Conservation (phyloP, 2,113 vertebrate genomes). For the Tupaia chinensis region DNA sequence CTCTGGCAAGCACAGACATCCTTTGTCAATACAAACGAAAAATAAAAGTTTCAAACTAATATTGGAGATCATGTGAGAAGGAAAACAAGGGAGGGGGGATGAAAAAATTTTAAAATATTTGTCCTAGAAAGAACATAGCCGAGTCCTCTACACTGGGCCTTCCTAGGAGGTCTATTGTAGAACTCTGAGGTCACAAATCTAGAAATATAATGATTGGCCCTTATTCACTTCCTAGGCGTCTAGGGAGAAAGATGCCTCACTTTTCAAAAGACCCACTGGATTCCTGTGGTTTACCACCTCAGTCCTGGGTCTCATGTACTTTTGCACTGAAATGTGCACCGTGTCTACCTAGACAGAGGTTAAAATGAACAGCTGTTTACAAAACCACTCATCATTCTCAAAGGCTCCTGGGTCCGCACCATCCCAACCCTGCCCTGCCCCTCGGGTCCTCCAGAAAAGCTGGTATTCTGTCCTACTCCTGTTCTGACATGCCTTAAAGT, state of each 20-base stretch:
- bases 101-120: neutral
- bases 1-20: too few species aligned
- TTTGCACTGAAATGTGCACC: neutral
- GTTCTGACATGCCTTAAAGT: neutral
- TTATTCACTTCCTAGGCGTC: neutral
- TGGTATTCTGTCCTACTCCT: neutral
- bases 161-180: neutral
- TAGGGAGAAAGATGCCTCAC: neutral
- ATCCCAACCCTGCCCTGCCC: too few species aligned
- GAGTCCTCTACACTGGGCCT: accelerated
- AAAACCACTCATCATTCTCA: neutral
- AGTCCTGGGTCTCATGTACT: neutral
- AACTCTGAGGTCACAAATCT: neutral
- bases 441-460: neutral
- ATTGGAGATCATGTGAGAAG: neutral
- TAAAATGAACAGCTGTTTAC: neutral
- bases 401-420: neutral
- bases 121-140: neutral
- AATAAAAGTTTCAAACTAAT: neutral
- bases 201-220: neutral
- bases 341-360: neutral
- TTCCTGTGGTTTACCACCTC: neutral
- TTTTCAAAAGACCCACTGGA: neutral
- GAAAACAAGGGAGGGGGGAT: neutral
- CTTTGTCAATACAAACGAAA: too few species aligned